These are phyloP conservation scores for Gymnarchus niloticus DNA, from an alignment of 2,113 vertebrate genomes.

Conservation along the genomic window DNA sequence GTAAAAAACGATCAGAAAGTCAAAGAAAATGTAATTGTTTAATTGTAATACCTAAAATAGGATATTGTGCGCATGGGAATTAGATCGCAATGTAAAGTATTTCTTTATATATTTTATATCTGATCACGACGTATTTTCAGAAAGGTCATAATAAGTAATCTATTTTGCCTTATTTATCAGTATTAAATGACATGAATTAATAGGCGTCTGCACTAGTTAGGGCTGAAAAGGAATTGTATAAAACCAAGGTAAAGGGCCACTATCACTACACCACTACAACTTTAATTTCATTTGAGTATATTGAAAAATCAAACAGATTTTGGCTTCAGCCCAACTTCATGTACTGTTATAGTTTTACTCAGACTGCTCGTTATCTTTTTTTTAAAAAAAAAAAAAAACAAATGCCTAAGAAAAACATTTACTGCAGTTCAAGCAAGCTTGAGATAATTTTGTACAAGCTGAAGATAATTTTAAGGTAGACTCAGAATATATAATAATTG, in stretches of 20 bases:
- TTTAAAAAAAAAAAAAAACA: not conserved
- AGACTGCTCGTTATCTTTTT: not conserved
- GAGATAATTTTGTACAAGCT: too few relatives aligned
- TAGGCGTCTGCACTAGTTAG: not conserved
- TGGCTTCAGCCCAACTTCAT: not conserved
- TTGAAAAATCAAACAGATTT: not conserved
- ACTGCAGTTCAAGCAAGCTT: too few relatives aligned
- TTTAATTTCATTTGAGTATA: not conserved
- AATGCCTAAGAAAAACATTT: too few relatives aligned
- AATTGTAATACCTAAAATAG: not conserved
- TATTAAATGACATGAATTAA: not conserved
- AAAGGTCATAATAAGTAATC: not conserved
- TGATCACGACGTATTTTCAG: not conserved
- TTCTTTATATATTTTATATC: not conserved
- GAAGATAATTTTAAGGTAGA: not conserved
- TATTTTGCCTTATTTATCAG: not conserved
- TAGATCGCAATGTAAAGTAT: not conserved
- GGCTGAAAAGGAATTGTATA: not conserved
- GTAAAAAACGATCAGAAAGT: not conserved
- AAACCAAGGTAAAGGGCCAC: not conserved
- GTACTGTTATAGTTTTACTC: not conserved
- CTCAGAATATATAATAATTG: not conserved
- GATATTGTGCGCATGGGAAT: not conserved
- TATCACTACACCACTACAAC: not conserved
- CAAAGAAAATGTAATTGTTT: not conserved